Conservation (phyloP, 2,113 vertebrate species). For the Carollia perspicillata region DNA sequence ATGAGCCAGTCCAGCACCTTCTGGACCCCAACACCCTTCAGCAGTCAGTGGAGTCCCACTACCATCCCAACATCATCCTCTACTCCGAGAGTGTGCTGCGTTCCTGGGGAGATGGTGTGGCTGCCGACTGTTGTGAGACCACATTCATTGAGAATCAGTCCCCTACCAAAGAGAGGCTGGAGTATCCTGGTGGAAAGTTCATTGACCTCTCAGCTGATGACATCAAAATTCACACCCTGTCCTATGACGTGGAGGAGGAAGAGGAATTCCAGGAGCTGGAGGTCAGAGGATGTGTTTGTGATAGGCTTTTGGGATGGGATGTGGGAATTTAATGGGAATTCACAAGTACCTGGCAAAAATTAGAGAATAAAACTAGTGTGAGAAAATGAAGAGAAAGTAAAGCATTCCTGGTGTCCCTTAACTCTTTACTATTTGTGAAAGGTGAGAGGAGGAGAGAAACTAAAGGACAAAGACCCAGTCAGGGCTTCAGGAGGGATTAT, state of each 20-base stretch:
- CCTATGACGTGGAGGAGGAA: constrained; percentile 92
- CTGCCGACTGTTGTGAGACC: constrained; percentile 91
- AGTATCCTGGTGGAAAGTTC: constrained; percentile 88
- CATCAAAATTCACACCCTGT: constrained; percentile 92
- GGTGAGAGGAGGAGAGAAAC: background rate
- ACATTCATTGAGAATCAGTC: constrained; percentile 92
- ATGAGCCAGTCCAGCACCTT: constrained; percentile 84
- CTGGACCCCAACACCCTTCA: constrained; percentile 90
- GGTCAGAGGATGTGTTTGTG: constrained; percentile 81
- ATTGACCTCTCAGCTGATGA: constrained; percentile 88
- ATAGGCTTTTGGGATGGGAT: background rate
- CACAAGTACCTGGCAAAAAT: background rate
- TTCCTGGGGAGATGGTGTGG: constrained; percentile 85
- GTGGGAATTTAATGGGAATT: background rate
- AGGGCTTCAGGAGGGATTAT: background rate
- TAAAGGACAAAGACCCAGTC: background rate
- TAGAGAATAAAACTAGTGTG: background rate
- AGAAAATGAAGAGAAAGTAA: background rate
- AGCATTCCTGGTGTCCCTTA: background rate
- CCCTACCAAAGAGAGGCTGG: constrained; percentile 86
- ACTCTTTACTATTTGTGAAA: background rate
- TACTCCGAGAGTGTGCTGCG: constrained; percentile 88
- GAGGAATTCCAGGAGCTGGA: constrained; percentile 95
- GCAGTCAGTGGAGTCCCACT: constrained; percentile 85
- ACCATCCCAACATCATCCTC: constrained; percentile 88